Evolutionary conservation across 2,113 vertebrate species (phyloP).

Genomic region (Pituophis catenifer): DNA sequence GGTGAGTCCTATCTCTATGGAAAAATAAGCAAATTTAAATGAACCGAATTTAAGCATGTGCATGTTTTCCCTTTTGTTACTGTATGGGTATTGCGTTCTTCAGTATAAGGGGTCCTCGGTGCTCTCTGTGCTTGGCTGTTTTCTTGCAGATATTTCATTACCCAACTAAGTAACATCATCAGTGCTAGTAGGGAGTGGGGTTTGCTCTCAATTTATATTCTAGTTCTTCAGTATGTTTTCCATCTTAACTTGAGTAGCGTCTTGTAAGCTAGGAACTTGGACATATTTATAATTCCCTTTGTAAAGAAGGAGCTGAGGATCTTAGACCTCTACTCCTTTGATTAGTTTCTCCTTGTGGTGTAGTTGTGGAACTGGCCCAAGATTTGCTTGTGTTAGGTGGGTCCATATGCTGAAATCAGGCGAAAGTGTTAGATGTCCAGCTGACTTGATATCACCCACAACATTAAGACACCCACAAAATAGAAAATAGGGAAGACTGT

Average conservation of each 20-base stretch:
- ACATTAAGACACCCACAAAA: background rate
- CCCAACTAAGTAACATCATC: background rate
- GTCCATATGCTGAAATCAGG: background rate
- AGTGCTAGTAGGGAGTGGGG: background rate
- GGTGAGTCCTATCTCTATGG: slow-evolving; percentile 66
- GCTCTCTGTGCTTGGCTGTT: background rate
- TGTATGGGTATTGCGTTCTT: background rate
- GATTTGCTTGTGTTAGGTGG: background rate
- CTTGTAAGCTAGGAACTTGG: background rate
- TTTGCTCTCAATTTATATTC: background rate
- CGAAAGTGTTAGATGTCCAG: background rate
- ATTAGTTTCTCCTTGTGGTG: background rate
- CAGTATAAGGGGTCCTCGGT: background rate
- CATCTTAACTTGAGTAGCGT: background rate
- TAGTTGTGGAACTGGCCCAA: background rate
- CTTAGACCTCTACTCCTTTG: background rate
- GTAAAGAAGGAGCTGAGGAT: too few relatives aligned
- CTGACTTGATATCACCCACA: background rate
- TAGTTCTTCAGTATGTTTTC: background rate
- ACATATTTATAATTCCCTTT: too few relatives aligned
- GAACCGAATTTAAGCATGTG: background rate
- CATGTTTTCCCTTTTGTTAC: background rate
- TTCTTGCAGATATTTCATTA: background rate
- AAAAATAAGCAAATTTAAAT: background rate
- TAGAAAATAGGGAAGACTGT: background rate